Base-by-base conservation (phyloP, 2,888 invertebrate genomes). In the Scaeva pyrastri region DNA sequence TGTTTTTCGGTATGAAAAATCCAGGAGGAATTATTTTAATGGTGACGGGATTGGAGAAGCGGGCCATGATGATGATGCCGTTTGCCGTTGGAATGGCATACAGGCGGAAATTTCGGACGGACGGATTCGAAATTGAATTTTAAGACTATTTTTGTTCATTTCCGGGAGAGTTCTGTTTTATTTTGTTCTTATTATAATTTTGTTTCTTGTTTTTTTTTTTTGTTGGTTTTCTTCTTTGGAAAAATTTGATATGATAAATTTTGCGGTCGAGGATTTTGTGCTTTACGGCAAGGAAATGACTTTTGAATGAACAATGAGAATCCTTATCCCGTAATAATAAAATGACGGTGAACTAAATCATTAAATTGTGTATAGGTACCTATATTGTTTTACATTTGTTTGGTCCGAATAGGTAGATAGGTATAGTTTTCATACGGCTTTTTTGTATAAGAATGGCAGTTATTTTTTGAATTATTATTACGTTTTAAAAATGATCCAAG, bases 51-150 rank as follows among this genome's bases (percentile, higher is more conserved):
- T 31, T 55, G 41, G 66, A 62, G 83, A n/a, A n/a, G n/a, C n/a
- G n/a, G 74, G 62, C 78, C 55, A 45, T 71, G 45, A 56, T 71
- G 56, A 71, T n/a, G n/a, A n/a, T n/a, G n/a, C n/a, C n/a, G n/a
- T n/a, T 58, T 66, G 39, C 73, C 77, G 74, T 52, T 77, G 71
- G 77, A 70, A 81, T 81, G 55, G 72, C 60, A 60, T 58, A 64
- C 48, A n/a, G 50, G 73, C 77, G 86, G 86, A 64, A 86, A 71
- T 86, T 86, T 74, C 70, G 52, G 77, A 74, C 70, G 52, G 77
- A 74, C 64, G 73, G 62, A 75, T 75, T 84, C 55, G 73, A 79
- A 84, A 82, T 64, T 77, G 74, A 78, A 77, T 74, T 78, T 77
- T 77, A 50, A 81, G 64, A 81, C 36, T 58, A 74, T 81, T 78